Evolutionary conservation across 2,797 vertebrate genomes (phyloP).

Genomic region (Mormyrops boulengeri): DNA sequence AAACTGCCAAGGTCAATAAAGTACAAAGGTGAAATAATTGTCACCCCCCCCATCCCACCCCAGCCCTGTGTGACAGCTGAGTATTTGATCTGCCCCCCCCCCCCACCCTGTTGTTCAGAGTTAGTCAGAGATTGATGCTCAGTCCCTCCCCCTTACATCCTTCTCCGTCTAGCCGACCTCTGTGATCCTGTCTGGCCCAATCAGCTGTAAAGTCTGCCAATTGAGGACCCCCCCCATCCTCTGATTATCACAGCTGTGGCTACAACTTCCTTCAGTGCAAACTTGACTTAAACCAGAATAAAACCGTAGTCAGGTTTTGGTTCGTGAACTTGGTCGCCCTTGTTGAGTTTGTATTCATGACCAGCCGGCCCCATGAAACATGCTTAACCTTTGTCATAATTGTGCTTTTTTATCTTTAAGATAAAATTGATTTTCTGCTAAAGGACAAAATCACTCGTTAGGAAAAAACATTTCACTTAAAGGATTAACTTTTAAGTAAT

Average conservation of each 20-base stretch:
- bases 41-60: slow-evolving; percentile 31
- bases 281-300: neutral
- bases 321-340: neutral
- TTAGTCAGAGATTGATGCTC: slow-evolving; percentile 65
- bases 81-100: slow-evolving; percentile 82
- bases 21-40: slow-evolving; percentile 80
- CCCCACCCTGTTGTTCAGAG: slow-evolving; percentile 30
- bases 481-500: neutral
- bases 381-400: neutral
- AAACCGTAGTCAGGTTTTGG: neutral
- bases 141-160: slow-evolving; percentile 25
- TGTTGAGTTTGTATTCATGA: neutral
- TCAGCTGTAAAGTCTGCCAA: neutral
- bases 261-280: neutral
- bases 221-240: neutral
- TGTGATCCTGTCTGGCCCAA: neutral
- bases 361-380: neutral
- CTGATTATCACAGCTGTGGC: neutral
- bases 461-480: neutral
- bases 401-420: neutral
- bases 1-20: slow-evolving; percentile 84
- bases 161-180: slow-evolving; percentile 9
- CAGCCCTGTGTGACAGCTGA: slow-evolving; percentile 83
- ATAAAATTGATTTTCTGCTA: neutral
- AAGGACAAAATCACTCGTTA: neutral